These are phyloP conservation scores for Oedothorax gibbosus DNA, from an alignment of 1,140 invertebrate species.

Conservation along the genomic window DNA sequence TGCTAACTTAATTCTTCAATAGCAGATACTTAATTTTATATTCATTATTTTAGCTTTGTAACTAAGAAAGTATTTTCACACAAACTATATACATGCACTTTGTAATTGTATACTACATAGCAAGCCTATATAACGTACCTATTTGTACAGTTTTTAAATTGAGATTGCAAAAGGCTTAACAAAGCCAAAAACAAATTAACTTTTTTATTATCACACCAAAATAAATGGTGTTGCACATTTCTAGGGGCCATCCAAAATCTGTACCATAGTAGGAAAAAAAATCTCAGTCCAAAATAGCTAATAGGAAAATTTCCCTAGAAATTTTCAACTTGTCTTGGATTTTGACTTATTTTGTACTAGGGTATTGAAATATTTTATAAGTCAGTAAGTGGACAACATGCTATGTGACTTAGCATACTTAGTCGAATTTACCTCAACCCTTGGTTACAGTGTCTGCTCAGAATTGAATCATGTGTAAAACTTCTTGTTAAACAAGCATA, in stretches of 20 bases:
- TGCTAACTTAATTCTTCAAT: too few relatives aligned
- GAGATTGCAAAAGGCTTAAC: constrained; percentile 29
- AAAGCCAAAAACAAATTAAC: constrained; percentile 35
- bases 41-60: too few relatives aligned
- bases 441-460: constrained; percentile 3
- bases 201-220: constrained; percentile 40
- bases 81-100: too few relatives aligned
- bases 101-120: not conserved
- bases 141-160: constrained; percentile 30
- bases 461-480: constrained; percentile 27
- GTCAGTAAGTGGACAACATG: too few relatives aligned
- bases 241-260: constrained; percentile 43
- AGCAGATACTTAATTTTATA: too few relatives aligned
- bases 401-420: constrained; percentile 36
- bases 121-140: constrained; percentile 42
- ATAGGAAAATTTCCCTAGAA: too few relatives aligned
- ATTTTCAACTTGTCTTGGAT: too few relatives aligned
- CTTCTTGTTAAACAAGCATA: not conserved
- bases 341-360: too few relatives aligned
- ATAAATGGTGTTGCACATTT: constrained; percentile 40
- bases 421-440: constrained; percentile 52
- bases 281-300: too few relatives aligned
- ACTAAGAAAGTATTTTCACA: too few relatives aligned
- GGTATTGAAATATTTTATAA: constrained; percentile 32
- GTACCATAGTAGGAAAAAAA: not conserved